Evolutionary conservation across 2,797 vertebrate species (phyloP), one percentile per base, ranked within the genome.

Genomic region (Leptodactylus fallax): DNA sequence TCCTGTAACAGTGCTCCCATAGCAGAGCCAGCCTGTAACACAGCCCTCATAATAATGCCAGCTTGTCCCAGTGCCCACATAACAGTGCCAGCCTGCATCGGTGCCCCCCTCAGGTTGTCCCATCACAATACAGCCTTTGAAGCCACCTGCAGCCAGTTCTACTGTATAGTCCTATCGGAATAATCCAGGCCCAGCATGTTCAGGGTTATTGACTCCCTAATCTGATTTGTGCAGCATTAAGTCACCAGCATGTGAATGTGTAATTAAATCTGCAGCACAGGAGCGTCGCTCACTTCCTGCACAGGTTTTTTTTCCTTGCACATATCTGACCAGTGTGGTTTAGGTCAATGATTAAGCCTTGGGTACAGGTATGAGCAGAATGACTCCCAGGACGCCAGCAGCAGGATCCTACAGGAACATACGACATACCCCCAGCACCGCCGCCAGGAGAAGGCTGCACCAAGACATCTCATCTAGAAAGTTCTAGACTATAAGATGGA

Each of bases 261-360:
- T 61, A 85, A 85, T 85, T 17, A n/a, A 60, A 21, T 19, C 55
- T 17, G 53, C 27, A 23, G 27, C 55, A 47, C 61, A 7, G 67
- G 55, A 25, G 47, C 45, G n/a, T 60, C 14, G 36, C 14, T 36
- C n/a, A 45, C 53, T 71, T 79, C 77, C 85, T n/a, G 23, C 19
- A 61, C 3, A 27, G 74, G 11, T 84, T 87, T 55, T 87, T 55
- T 72, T 16, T 63, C 61, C 63, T 25, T 16, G 61, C n/a, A 63
- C 80, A 83, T 47, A 79, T 74, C 79, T 45, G 63, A 49, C 72
- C 81, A 63, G 10, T 51, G 55, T 80, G 86, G 91, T 94, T 92
- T 92, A 92, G 90, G 87, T 90, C 81, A 96, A 95, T 95, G 58
- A 94, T 95, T 95, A 95, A 95, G 53, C 91, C 51, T 72, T 23